phyloP scores from a whole-genome alignment of 2,113 vertebrate genomes.

The Pomatostomus ruficeps region DNA sequence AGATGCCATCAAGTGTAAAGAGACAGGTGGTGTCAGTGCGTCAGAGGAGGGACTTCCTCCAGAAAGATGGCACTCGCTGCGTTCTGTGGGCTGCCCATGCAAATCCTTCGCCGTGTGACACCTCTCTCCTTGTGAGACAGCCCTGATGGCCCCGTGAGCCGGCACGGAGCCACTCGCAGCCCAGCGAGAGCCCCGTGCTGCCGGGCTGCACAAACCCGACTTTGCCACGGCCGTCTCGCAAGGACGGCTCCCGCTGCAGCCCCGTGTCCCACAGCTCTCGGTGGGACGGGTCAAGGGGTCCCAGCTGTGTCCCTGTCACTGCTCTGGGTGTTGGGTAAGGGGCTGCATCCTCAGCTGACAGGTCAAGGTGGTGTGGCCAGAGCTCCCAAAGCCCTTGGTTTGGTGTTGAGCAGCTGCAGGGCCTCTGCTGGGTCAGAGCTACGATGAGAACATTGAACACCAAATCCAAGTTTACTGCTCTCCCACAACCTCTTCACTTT shows the following conservation, averaged over 20 bases:
- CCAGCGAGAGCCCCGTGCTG: neutral
- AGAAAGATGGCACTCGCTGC: conserved; percentile 57
- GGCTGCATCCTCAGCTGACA: neutral
- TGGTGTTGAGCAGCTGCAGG: neutral
- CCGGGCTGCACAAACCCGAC: neutral
- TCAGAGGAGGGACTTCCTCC: conserved; percentile 72
- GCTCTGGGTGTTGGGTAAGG: neutral
- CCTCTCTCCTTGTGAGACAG: conserved; percentile 31
- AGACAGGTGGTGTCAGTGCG: conserved; percentile 68
- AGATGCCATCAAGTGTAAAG: conserved; percentile 68
- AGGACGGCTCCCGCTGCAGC: neutral
- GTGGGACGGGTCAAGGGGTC: neutral
- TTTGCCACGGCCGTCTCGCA: accelerated
- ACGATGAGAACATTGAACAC: neutral
- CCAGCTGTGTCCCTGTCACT: neutral
- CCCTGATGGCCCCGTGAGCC: conserved; percentile 1
- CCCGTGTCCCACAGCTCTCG: neutral
- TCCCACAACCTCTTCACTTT: neutral
- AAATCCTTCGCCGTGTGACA: conserved; percentile 40
- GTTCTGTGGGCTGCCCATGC: conserved; percentile 58
- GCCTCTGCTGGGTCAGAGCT: neutral
- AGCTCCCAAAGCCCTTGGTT: neutral
- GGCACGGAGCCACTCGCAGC: neutral
- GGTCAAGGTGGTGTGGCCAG: neutral
- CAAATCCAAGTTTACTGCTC: neutral